These are phyloP conservation scores for Ariolimax columbianus DNA, from an alignment of 2,888 invertebrate species.

Conservation along the genomic window DNA sequence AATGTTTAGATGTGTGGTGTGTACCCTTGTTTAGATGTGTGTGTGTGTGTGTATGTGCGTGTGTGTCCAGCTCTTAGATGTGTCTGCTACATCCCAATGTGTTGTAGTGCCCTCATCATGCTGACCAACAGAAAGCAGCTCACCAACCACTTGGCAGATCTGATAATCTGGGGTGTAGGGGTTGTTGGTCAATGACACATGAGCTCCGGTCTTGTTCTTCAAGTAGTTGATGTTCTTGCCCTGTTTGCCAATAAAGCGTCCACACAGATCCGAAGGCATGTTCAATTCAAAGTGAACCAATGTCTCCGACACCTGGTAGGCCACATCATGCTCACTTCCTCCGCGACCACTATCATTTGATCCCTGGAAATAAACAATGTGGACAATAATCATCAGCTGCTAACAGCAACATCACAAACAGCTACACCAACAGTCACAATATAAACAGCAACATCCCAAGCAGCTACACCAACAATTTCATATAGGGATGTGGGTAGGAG, in stretches of 20 bases:
- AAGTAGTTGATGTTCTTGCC: conserved; percentile 89
- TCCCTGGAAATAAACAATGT: conserved; percentile 82
- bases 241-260: conserved; percentile 90
- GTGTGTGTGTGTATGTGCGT: too few species aligned
- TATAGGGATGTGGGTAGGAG: too few species aligned
- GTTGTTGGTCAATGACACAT: conserved; percentile 88
- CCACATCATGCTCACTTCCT: conserved; percentile 82
- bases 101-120: too few species aligned
- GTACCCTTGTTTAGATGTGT: too few species aligned
- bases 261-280: conserved; percentile 84
- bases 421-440: too few species aligned
- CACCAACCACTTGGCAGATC: conserved; percentile 91
- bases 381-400: too few species aligned
- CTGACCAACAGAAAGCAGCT: conserved; percentile 35
- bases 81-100: too few species aligned
- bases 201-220: conserved; percentile 88
- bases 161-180: conserved; percentile 87
- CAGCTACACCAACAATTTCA: too few species aligned
- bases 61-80: too few species aligned
- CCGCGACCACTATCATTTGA: conserved; percentile 92
- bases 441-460: too few species aligned
- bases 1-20: not conserved
- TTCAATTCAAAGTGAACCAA: conserved; percentile 82
- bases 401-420: too few species aligned
- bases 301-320: conserved; percentile 33